These are phyloP conservation scores for Malachius bipustulatus DNA, from an alignment of 2,888 invertebrate species.

Conservation along the genomic window DNA sequence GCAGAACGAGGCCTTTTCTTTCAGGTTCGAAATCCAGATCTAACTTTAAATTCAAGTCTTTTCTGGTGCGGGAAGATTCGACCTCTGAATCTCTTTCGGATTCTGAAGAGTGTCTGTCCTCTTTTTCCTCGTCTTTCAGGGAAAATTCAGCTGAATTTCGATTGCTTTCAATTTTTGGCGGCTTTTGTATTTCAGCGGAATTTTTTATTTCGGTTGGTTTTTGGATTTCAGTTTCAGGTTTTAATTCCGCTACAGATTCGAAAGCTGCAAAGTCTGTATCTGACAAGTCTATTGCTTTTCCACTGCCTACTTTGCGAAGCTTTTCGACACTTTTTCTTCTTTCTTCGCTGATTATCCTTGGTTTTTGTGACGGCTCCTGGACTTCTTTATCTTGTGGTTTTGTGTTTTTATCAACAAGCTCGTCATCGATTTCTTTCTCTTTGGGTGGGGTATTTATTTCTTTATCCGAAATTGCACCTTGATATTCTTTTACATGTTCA, in stretches of 20 bases:
- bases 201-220: neutral
- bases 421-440: constrained; percentile 7
- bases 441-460: constrained; percentile 8
- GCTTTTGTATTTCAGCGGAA: neutral
- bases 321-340: too few species aligned
- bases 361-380: too few species aligned
- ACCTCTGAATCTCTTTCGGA: constrained; percentile 61
- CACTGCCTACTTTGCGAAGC: too few species aligned
- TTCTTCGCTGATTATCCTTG: neutral
- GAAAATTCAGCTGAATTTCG: constrained; percentile 19
- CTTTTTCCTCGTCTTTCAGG: constrained; percentile 38
- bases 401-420: neutral
- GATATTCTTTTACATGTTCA: too few species aligned
- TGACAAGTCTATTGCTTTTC: too few species aligned
- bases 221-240: neutral
- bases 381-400: neutral
- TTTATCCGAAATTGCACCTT: neutral
- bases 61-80: constrained; percentile 32
- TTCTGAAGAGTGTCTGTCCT: constrained; percentile 50
- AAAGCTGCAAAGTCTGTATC: too few species aligned
- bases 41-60: constrained; percentile 28
- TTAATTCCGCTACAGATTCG: neutral
- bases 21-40: constrained; percentile 53
- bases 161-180: constrained; percentile 14
- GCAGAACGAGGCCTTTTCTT: constrained; percentile 61